Percentiles rank a stretch among this genome's conserved stretches.
These are phyloP conservation scores for Tridacna crocea DNA, from an alignment of 2,888 invertebrate species.

Conservation along the genomic window DNA sequence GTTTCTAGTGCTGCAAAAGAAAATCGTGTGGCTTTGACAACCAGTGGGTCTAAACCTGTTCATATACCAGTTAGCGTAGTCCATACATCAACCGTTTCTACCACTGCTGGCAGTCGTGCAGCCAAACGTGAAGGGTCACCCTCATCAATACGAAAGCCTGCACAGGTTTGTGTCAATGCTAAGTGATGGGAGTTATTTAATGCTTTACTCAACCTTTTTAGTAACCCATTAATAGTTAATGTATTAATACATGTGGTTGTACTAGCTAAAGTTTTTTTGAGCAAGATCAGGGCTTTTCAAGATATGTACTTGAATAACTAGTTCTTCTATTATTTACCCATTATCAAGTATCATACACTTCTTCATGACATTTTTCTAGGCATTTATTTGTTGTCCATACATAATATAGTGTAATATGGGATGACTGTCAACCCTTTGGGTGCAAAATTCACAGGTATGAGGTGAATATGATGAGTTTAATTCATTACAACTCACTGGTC, in stretches of 20 bases:
- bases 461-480: no score
- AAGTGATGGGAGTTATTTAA: slow-evolving; percentile 72
- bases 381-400: no score
- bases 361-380: no score
- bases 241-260: background rate
- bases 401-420: no score
- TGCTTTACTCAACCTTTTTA: slow-evolving; percentile 25
- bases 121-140: slow-evolving; percentile 73
- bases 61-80: slow-evolving; percentile 80
- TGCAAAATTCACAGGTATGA: no score
- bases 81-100: slow-evolving; percentile 59
- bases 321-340: no score
- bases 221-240: slow-evolving; percentile 21
- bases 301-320: no score
- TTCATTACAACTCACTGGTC: no score
- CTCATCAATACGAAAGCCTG: slow-evolving; percentile 77
- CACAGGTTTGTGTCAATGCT: slow-evolving; percentile 82
- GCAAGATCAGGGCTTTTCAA: slow-evolving; percentile 18
- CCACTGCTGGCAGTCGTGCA: slow-evolving; percentile 62
- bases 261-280: slow-evolving; percentile 1
- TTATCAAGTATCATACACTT: no score
- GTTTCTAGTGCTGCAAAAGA: slow-evolving; percentile 71
- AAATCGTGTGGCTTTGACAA: slow-evolving; percentile 60
- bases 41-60: slow-evolving; percentile 67
- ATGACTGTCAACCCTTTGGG: no score